Percentiles rank a stretch among this genome's conserved stretches.
Conservation (phyloP, 2,888 invertebrate species). For the Apomyelois bistriatella region DNA sequence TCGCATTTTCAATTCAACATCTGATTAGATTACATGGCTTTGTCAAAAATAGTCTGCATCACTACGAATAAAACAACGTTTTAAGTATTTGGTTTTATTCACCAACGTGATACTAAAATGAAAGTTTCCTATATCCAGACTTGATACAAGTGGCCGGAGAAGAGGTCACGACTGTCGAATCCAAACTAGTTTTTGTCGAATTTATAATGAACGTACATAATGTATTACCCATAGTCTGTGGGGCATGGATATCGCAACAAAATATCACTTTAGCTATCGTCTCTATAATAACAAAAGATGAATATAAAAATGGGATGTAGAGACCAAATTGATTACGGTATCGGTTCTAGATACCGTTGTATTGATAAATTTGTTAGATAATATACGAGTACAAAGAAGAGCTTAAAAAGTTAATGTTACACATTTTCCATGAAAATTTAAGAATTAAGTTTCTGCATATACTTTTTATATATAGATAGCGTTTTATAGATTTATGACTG, state of each 20-base stretch:
- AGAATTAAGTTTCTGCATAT: too few species aligned
- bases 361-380: not conserved
- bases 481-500: too few species aligned
- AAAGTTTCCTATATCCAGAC: slow-evolving; percentile 40
- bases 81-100: not conserved
- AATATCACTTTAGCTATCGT: not conserved
- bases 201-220: slow-evolving; percentile 35
- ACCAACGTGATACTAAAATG: slow-evolving; percentile 29
- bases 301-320: slow-evolving; percentile 7
- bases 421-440: too few species aligned
- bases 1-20: not conserved
- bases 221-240: slow-evolving; percentile 11
- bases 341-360: not conserved
- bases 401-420: too few species aligned
- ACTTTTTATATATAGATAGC: too few species aligned
- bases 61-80: not conserved
- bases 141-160: slow-evolving; percentile 38
- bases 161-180: slow-evolving; percentile 41
- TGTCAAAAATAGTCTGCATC: not conserved
- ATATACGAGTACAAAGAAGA: too few species aligned
- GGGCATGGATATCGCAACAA: slow-evolving; percentile 9
- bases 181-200: slow-evolving; percentile 40
- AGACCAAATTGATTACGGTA: not conserved
- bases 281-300: not conserved
- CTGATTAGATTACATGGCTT: not conserved